These are phyloP conservation scores for Heliconius congener DNA, from an alignment of 1,140 invertebrate genomes.

Conservation along the genomic window DNA sequence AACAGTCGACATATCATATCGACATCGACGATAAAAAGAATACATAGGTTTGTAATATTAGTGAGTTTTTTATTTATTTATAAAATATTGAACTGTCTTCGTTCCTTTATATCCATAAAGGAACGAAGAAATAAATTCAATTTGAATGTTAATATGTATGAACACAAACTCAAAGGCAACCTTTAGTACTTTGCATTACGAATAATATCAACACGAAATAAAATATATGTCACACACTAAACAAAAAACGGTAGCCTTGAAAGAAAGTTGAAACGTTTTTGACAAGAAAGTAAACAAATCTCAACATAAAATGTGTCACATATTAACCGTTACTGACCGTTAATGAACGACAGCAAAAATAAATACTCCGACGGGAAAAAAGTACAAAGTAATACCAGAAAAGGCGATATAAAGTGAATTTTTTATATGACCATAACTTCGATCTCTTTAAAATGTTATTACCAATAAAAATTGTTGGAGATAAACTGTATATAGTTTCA, in stretches of 20 bases:
- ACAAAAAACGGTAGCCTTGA: conserved; percentile 44
- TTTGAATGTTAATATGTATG: too few species aligned
- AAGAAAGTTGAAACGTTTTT: conserved; percentile 38
- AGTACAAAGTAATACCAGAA: conserved; percentile 20
- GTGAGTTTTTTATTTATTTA: too few species aligned
- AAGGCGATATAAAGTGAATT: conserved; percentile 14
- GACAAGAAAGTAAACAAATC: conserved; percentile 31
- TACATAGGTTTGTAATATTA: too few species aligned
- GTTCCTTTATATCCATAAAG: too few species aligned
- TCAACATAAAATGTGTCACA: conserved; percentile 25
- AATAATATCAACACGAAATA: not conserved
- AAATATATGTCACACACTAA: conserved; percentile 7
- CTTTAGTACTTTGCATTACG: not conserved
- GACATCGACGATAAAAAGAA: too few species aligned
- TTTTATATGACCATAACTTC: conserved; percentile 29
- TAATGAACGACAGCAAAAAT: conserved; percentile 19
- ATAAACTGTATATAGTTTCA: conserved; percentile 21
- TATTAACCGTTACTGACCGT: conserved; percentile 30
- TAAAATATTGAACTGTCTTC: too few species aligned
- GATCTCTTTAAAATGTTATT: conserved; percentile 32
- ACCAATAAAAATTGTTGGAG: conserved; percentile 24
- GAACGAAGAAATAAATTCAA: too few species aligned
- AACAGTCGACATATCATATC: too few species aligned
- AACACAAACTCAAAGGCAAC: not conserved
- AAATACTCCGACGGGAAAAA: conserved; percentile 31